Percentiles rank a stretch among this genome's conserved stretches.
Evolutionary conservation across 1,140 invertebrate genomes (phyloP).

Genomic region (Drosophila grimshawi): DNA sequence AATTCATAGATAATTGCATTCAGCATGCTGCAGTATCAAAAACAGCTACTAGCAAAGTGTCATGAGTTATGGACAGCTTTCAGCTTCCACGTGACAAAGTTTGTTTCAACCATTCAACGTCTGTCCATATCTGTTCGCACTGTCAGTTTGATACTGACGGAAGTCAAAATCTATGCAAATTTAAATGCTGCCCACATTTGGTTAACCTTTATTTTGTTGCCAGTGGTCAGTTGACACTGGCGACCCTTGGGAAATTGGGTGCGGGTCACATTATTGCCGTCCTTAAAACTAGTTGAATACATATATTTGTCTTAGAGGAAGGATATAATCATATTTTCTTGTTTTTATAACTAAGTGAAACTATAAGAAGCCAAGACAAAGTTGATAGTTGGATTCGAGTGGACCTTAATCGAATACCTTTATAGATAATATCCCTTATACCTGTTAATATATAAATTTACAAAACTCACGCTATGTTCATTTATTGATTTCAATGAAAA

Average conservation of each 20-base stretch:
- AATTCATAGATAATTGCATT: neutral
- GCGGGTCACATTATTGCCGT: constrained; percentile 25
- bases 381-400: neutral
- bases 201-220: constrained; percentile 1
- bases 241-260: neutral
- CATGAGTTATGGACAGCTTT: constrained; percentile 54
- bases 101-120: constrained; percentile 57
- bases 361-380: neutral
- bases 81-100: constrained; percentile 38
- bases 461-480: too few species aligned
- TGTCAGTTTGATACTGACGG: neutral
- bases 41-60: neutral
- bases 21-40: neutral
- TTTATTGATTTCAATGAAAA: too few species aligned
- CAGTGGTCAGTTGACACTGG: constrained; percentile 28
- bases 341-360: constrained; percentile 32
- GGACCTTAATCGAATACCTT: neutral
- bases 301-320: constrained; percentile 17
- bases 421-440: neutral
- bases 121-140: neutral
- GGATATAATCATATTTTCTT: constrained; percentile 46
- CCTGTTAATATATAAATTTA: too few species aligned
- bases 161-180: neutral
- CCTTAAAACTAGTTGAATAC: constrained; percentile 21
- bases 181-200: neutral